Evolutionary conservation across 2,888 invertebrate genomes (phyloP).

Genomic region (Pandemis heparana): DNA sequence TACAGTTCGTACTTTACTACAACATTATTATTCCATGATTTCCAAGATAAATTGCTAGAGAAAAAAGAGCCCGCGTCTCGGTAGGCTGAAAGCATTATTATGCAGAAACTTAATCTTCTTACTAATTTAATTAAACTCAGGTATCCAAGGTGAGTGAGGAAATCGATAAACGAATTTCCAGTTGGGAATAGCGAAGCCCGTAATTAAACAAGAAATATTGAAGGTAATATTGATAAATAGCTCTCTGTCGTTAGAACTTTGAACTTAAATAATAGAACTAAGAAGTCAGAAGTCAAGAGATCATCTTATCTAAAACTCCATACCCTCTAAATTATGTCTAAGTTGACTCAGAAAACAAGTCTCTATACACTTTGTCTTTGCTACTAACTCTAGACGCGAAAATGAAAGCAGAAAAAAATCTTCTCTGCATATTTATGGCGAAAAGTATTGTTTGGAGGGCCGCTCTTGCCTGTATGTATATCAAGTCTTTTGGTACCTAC

Average conservation of each 20-base stretch:
- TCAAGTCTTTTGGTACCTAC: neutral
- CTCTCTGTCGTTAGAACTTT: too few relatives aligned
- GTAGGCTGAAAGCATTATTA: conserved; percentile 55
- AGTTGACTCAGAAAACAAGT: too few relatives aligned
- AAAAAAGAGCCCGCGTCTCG: conserved; percentile 50
- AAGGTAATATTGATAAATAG: conserved; percentile 14
- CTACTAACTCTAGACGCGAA: neutral
- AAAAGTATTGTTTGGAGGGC: too few relatives aligned
- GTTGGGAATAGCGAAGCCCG: conserved; percentile 25
- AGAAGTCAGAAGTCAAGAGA: too few relatives aligned
- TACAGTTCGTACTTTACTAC: neutral
- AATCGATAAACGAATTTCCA: conserved; percentile 43
- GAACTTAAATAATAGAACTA: too few relatives aligned
- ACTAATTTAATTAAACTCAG: conserved; percentile 60
- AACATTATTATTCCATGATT: conserved; percentile 5
- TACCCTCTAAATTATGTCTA: too few relatives aligned
- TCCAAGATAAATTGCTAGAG: neutral
- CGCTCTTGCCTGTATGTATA: too few relatives aligned
- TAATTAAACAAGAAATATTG: conserved; percentile 23
- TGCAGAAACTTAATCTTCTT: conserved; percentile 62
- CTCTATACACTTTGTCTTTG: too few relatives aligned
- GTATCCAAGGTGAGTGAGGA: conserved; percentile 47
- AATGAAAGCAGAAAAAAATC: neutral
- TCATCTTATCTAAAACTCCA: too few relatives aligned
- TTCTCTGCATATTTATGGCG: too few relatives aligned